Conservation (phyloP, 2,113 vertebrate genomes). For the Chaenogobius annularis region DNA sequence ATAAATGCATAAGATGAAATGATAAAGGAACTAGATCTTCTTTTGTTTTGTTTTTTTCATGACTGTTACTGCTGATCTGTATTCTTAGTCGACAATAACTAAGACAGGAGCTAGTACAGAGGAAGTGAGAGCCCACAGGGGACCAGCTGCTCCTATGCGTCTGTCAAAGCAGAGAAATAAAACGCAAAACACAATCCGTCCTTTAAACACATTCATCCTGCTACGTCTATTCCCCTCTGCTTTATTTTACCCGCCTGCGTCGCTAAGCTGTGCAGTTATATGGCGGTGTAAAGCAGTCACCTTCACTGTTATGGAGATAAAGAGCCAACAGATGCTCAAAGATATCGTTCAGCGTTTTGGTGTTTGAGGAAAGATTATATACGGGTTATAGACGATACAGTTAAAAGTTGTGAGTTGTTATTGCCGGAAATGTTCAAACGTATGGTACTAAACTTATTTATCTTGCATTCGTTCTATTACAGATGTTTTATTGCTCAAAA, state of each 20-base stretch:
- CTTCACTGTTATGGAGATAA: constrained; percentile 2
- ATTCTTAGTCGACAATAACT: background rate
- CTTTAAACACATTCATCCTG: background rate
- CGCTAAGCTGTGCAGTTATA: constrained; percentile 19
- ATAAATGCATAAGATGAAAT: no score
- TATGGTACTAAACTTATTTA: no score
- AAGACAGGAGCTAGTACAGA: background rate
- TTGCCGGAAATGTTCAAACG: no score
- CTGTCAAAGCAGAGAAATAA: constrained; percentile 18
- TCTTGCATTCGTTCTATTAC: no score
- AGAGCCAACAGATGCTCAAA: background rate
- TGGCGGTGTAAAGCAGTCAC: background rate
- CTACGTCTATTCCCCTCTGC: constrained; percentile 2
- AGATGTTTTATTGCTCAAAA: no score
- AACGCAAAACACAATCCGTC: background rate
- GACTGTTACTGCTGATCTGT: background rate
- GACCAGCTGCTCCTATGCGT: background rate
- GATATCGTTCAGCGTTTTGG: background rate
- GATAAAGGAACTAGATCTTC: no score
- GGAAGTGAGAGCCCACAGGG: constrained; percentile 13
- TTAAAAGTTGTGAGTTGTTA: background rate
- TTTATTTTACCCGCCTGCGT: constrained; percentile 1
- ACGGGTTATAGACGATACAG: background rate
- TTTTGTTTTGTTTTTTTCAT: background rate
- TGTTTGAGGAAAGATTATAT: background rate